Base-by-base conservation (phyloP, 1,140 invertebrate genomes). In the Magallana angulata region DNA sequence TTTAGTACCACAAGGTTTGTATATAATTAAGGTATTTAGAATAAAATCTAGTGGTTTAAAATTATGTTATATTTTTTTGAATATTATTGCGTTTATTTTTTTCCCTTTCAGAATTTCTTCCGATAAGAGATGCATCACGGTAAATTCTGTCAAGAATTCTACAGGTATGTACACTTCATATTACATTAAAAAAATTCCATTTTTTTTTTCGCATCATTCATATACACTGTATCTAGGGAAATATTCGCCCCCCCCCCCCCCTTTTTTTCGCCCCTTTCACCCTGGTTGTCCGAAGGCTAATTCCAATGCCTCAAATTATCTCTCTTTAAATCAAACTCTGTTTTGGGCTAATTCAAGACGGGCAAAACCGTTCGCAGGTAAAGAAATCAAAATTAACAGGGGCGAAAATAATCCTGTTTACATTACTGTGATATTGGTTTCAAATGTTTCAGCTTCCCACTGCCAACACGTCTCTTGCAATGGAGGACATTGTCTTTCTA, bases 381-480 rank as follows among this genome's bases (percentile, higher is more conserved):
- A 24, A 24, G 24, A 24, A 24, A 24, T 24, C 24, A 24, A 24
- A 24, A 24, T 0, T 24, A 24, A 24, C 24, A 24, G 24, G 24
- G 24, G 24, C 24, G 8, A 62, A 9, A 62, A 5, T 62, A 16
- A n/a, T 62, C 24, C 24, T 24, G 24, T 24, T 24, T 24, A 24
- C 24, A 24, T 24, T 64, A 62, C n/a, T 62, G 60, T 62, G 60
- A 62, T n/a, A 5, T 62, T n/a, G 14, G 14, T n/a, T 62, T 12
- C 36, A 48, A 48, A 48, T 48, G 18, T 68, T 71, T 76, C 30
- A 76, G 68, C 68, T 76, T 76, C 68, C 68, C 7, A 76, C 24
- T 76, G 68, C 24, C 68, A 76, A 36, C 68, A 76, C 5, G 24
- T 76, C 11, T 76, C 68, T 36, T 76, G 68, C 36, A 76, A 76